Percentiles rank a stretch among this genome's conserved stretches.
phyloP scores from a whole-genome alignment of 2,888 invertebrate genomes.

The Antitype chi region DNA sequence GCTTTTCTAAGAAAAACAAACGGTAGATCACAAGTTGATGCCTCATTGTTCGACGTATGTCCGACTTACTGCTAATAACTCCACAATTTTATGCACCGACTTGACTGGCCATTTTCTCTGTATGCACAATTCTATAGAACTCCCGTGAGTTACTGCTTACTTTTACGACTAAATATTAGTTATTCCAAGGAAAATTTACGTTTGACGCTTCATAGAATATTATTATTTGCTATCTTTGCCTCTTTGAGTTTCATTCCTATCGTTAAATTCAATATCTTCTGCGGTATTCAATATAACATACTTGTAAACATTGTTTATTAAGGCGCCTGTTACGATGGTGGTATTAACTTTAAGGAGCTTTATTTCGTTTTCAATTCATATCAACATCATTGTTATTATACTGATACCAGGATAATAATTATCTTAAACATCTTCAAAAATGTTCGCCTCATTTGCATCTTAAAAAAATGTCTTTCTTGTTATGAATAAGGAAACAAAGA shows the following conservation, averaged over 20 bases:
- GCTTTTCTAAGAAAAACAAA: slow-evolving; percentile 38
- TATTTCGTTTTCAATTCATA: background rate
- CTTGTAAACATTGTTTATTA: background rate
- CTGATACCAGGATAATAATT: background rate
- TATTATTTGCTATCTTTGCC: slow-evolving; percentile 19
- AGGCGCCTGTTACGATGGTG: too few relatives aligned
- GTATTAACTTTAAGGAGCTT: background rate
- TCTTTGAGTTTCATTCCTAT: slow-evolving; percentile 15
- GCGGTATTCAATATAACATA: slow-evolving; percentile 7
- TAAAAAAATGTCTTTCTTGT: background rate
- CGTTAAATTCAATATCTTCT: slow-evolving; percentile 10
- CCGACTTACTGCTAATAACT: slow-evolving; percentile 41
- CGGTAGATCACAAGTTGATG: slow-evolving; percentile 32
- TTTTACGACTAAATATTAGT: slow-evolving; percentile 49
- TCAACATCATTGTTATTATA: background rate
- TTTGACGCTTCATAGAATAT: slow-evolving; percentile 24
- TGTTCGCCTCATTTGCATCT: background rate
- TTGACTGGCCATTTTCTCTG: slow-evolving; percentile 43
- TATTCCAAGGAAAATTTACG: slow-evolving; percentile 25
- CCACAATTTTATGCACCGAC: slow-evolving; percentile 38
- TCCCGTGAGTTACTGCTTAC: slow-evolving; percentile 31
- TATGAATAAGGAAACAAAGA: slow-evolving; percentile 8
- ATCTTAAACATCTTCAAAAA: slow-evolving; percentile 10
- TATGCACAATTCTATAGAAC: slow-evolving; percentile 45
- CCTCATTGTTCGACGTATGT: slow-evolving; percentile 39